Percentiles rank a stretch among this genome's conserved stretches.
Evolutionary conservation across 2,113 vertebrate genomes (phyloP).

Genomic region (Potamarius usumacintae): DNA sequence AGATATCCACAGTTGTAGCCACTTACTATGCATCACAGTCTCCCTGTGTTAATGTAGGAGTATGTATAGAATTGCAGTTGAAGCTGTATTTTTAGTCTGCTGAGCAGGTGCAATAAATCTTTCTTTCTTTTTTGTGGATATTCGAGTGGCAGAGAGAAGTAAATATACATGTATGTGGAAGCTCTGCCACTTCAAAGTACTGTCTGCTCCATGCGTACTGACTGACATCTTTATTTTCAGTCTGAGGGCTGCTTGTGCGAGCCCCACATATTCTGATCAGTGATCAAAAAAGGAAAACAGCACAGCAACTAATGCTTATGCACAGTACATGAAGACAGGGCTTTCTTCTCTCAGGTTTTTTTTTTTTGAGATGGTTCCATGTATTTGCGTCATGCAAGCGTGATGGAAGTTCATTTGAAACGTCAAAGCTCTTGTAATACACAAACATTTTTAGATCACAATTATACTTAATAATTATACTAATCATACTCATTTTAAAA

Average conservation of each 20-base stretch:
- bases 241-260: constrained; percentile 19
- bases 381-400: neutral
- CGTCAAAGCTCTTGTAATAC: neutral
- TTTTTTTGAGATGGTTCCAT: neutral
- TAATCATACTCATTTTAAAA: neutral
- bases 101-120: constrained; percentile 58
- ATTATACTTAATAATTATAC: neutral
- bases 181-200: constrained; percentile 49
- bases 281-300: constrained; percentile 23
- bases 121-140: constrained; percentile 40
- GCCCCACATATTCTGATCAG: constrained; percentile 12
- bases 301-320: neutral
- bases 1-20: constrained; percentile 55
- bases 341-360: neutral
- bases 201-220: constrained; percentile 29
- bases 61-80: constrained; percentile 50
- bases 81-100: constrained; percentile 54
- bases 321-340: neutral
- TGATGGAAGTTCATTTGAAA: neutral
- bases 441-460: neutral
- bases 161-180: constrained; percentile 36
- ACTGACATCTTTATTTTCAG: constrained; percentile 51
- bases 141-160: constrained; percentile 36
- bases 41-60: constrained; percentile 44
- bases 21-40: constrained; percentile 46